Conservation (phyloP, 2,113 vertebrate species). For the Ophiodon elongatus region DNA sequence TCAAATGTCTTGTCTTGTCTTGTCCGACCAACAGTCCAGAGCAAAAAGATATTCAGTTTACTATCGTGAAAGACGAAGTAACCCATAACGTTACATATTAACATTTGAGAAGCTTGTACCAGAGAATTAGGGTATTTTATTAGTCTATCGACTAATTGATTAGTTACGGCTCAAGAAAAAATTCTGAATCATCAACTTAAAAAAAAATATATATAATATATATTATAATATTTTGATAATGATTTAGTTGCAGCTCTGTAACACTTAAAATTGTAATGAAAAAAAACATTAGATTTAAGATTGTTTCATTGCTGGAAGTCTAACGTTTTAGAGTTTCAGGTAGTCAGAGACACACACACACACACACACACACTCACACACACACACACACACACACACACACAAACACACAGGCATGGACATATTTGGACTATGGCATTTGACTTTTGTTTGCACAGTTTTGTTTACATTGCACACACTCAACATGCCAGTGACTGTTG, state of each 20-base stretch:
- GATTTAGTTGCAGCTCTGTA: neutral
- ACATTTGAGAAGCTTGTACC: neutral
- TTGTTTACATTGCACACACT: slow-evolving; percentile 49
- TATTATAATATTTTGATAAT: neutral
- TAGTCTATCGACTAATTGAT: too few relatives aligned
- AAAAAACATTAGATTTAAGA: neutral
- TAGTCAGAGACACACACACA: neutral
- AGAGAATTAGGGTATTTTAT: neutral
- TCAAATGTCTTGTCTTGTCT: too few relatives aligned
- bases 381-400: neutral
- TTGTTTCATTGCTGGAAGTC: neutral
- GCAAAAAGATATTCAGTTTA: neutral
- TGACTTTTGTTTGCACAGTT: slow-evolving; percentile 58
- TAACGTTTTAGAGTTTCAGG: neutral
- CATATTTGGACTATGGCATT: slow-evolving; percentile 45
- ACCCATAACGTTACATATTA: neutral
- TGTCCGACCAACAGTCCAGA: too few relatives aligned
- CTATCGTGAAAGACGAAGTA: neutral
- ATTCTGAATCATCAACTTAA: neutral
- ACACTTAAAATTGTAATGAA: neutral
- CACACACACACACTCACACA: neutral
- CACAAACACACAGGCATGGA: neutral
- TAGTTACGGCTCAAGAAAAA: neutral
- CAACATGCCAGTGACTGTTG: slow-evolving; percentile 26
- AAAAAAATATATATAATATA: neutral